These are phyloP conservation scores for Epiperipatus broadwayi DNA, from an alignment of 2,888 invertebrate genomes.

Conservation along the genomic window DNA sequence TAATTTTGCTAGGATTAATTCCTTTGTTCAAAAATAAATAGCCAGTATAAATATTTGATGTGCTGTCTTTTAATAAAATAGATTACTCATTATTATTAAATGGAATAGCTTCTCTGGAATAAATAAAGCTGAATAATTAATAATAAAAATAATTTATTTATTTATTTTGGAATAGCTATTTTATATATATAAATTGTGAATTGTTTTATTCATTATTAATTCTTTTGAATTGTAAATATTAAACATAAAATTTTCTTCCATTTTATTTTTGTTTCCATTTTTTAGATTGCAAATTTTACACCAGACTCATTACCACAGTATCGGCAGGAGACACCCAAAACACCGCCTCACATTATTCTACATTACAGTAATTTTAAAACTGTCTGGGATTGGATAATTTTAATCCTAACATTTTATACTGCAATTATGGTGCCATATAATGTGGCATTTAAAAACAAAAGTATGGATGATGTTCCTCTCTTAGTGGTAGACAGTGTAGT, in stretches of 20 bases:
- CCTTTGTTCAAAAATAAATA: too few relatives aligned
- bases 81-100: too few relatives aligned
- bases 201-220: too few relatives aligned
- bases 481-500: constrained; percentile 91
- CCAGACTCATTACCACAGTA: constrained; percentile 96
- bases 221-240: too few relatives aligned
- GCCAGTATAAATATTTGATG: too few relatives aligned
- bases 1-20: too few relatives aligned
- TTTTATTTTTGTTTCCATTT: constrained; percentile 12
- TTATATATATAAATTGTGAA: too few relatives aligned
- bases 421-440: constrained; percentile 97
- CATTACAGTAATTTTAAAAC: constrained; percentile 99
- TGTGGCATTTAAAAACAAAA: constrained; percentile 99
- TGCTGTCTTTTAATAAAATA: too few relatives aligned
- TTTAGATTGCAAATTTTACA: constrained; percentile 85
- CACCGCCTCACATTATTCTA: constrained; percentile 94
- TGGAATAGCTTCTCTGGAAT: too few relatives aligned
- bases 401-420: constrained; percentile 98
- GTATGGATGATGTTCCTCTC: constrained; percentile 81
- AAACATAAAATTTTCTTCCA: constrained; percentile 11
- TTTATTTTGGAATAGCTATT: too few relatives aligned
- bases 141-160: too few relatives aligned
- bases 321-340: constrained; percentile 97
- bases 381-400: constrained; percentile 73
- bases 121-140: too few relatives aligned